Evolutionary conservation across 2,113 vertebrate species (phyloP), one percentile per base, ranked within the genome.

Genomic region (Halcyon malimbica): DNA sequence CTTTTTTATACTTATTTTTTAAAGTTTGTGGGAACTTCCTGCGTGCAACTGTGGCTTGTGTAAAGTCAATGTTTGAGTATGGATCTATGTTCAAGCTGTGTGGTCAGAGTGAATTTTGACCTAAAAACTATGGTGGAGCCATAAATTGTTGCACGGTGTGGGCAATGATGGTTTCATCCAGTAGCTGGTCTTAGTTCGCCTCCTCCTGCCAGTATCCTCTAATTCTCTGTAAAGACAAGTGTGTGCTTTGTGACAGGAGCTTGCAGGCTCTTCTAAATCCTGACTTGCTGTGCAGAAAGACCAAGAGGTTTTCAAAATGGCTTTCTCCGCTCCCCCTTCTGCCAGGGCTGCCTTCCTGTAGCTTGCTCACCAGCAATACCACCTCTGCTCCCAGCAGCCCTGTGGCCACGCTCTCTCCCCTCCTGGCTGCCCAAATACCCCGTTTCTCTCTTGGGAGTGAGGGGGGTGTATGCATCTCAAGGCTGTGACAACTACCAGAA

Each of bases 51-150:
- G 54, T 0, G 10, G 50, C 67, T 81, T 63, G n/a, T 86, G 35
- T 90, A 24, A 88, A 81, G 76, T 83, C 68, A 67, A 1, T 63
- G 64, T 89, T 90, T 83, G 68, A 63, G 56, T 86, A 46, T 5
- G 20, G 60, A 54, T 74, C 48, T 87, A 6, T 0, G 1, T 68
- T 69, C 54, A 67, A 37, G 46, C n/a, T 19, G 11, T 67, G 64
- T 83, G 86, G 54, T 93, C 50, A 59, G 68, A 65, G 59, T 67
- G 71, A 83, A 62, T 83, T 95, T 92, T 92, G 54, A 46, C 60
- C 20, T 70, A 70, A 92, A 70, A 70, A 31, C n/a, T 83, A 0
- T 74, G 46, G 57, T 54, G 86, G 79, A 78, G 29, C 41, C 12
- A 9, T 93, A 81, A 74, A 56, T 81, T 6, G 1, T 65, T 46